Conservation (phyloP, 2,797 vertebrate genomes). For the Poeciliopsis presidionis region DNA sequence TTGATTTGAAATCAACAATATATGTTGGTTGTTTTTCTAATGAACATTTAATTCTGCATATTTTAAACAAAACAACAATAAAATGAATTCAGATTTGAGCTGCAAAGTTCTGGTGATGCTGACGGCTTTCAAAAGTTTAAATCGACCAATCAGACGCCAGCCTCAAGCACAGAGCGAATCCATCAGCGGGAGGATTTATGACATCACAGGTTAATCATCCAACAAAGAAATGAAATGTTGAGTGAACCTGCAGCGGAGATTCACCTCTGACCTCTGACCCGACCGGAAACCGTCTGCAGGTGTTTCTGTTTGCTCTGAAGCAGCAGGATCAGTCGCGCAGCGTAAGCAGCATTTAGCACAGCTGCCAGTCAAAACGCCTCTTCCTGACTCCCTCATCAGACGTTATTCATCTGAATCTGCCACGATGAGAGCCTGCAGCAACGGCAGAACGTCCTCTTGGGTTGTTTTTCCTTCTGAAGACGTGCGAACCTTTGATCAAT, state of each 20-base stretch:
- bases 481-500: not conserved
- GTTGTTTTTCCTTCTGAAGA: not conserved
- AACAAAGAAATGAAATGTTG: not conserved
- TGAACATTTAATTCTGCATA: too few species aligned
- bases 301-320: slow-evolving; percentile 1
- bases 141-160: not conserved
- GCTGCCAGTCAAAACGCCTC: not conserved
- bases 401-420: slow-evolving; percentile 2
- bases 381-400: slow-evolving; percentile 5
- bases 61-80: too few species aligned
- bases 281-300: slow-evolving; percentile 1
- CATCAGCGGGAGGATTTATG: not conserved
- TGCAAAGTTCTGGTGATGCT: not conserved
- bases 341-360: not conserved
- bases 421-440: slow-evolving; percentile 11
- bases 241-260: not conserved
- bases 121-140: not conserved
- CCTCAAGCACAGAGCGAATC: not conserved
- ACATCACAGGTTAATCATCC: not conserved
- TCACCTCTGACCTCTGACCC: not conserved
- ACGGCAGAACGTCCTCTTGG: not conserved
- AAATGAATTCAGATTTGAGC: too few species aligned
- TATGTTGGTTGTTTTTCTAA: too few species aligned
- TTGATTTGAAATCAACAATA: too few species aligned
- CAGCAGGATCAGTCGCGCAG: not conserved